These are phyloP conservation scores for Drosophila glabriapex DNA, from an alignment of 2,888 invertebrate genomes.

Conservation along the genomic window DNA sequence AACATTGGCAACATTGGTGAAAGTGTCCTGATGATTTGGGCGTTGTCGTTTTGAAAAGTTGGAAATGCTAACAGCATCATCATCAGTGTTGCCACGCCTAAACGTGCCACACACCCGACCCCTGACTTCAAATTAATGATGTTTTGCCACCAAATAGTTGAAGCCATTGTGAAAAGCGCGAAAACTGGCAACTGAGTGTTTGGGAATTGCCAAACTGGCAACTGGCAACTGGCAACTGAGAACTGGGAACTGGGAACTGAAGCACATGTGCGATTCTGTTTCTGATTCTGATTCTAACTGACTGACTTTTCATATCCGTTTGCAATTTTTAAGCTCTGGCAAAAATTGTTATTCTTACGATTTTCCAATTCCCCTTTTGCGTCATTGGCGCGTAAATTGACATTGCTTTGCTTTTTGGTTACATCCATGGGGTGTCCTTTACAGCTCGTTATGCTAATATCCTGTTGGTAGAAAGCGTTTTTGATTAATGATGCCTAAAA, in stretches of 20 bases:
- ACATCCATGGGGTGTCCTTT: conserved; percentile 17
- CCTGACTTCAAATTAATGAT: conserved; percentile 79
- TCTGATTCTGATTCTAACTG: conserved; percentile 27
- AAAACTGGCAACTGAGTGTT: conserved; percentile 22
- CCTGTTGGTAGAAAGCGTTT: conserved; percentile 70
- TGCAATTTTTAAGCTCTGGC: conserved; percentile 73
- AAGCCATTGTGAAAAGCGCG: conserved; percentile 41
- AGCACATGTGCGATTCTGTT: conserved; percentile 75
- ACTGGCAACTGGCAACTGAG: conserved; percentile 44
- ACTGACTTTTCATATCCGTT: conserved; percentile 76
- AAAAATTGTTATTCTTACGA: conserved; percentile 47
- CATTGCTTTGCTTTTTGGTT: conserved; percentile 71
- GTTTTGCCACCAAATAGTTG: conserved; percentile 68
- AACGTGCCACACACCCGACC: conserved; percentile 13
- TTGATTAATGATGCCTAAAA: conserved; percentile 77
- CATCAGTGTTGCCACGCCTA: conserved; percentile 53
- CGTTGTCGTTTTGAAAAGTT: conserved; percentile 51
- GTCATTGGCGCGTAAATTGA: conserved; percentile 71
- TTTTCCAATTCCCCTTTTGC: conserved; percentile 5
- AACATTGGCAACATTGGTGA: conserved; percentile 46
- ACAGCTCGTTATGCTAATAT: conserved; percentile 76
- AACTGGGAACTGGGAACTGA: conserved; percentile 71
- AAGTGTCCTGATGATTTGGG: conserved; percentile 67
- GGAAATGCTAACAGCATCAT: conserved; percentile 64
- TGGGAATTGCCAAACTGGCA: conserved; percentile 19